Conservation (phyloP, 2,797 vertebrate species). For the Alfaro cultratus region DNA sequence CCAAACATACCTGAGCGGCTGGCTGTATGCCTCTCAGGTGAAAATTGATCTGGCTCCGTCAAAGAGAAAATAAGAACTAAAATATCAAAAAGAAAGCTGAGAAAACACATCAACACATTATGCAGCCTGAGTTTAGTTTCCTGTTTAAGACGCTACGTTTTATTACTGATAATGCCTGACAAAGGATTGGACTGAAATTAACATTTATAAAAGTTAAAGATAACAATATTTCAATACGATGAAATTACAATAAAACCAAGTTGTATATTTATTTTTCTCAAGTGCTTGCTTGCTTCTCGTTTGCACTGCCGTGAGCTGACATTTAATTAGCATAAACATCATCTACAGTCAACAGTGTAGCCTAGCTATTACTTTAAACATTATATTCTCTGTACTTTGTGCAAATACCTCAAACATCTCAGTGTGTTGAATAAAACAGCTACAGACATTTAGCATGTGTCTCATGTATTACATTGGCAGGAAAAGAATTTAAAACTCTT, state of each 20-base stretch:
- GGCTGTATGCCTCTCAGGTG: constrained; percentile 18
- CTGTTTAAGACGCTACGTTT: neutral
- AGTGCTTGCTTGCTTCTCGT: neutral
- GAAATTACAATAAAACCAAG: neutral
- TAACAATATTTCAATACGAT: neutral
- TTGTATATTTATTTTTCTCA: neutral
- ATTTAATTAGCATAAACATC: neutral
- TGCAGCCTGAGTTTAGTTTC: neutral
- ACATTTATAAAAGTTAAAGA: neutral
- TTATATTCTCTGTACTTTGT: neutral
- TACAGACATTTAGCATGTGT: neutral
- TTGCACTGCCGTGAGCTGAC: neutral
- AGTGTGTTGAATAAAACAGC: neutral
- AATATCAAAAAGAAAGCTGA: constrained; percentile 8
- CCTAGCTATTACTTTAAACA: neutral
- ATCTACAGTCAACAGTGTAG: neutral
- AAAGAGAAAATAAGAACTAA: neutral
- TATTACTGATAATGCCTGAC: neutral
- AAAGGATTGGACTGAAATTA: neutral
- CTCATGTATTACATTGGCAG: neutral
- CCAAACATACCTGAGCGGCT: constrained; percentile 28
- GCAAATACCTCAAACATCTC: neutral
- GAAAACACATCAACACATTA: constrained; percentile 6
- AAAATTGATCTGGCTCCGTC: constrained; percentile 27
- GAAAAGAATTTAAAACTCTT: neutral